phyloP scores from a whole-genome alignment of 2,888 invertebrate species.

The Calephelis perditalis region DNA sequence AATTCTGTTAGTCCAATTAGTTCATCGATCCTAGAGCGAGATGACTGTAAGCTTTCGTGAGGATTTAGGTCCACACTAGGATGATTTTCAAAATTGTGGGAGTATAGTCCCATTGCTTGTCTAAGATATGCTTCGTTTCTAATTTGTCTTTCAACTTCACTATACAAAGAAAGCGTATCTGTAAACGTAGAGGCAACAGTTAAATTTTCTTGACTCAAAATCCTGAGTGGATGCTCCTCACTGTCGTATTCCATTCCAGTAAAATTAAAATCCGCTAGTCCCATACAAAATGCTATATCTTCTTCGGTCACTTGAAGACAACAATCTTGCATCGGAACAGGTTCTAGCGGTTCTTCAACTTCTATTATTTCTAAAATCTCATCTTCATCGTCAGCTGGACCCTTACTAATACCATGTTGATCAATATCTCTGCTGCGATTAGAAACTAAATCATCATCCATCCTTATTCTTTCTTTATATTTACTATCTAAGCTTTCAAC shows the following conservation, averaged over 20 bases:
- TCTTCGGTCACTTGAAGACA: constrained; percentile 95
- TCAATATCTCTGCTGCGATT: constrained; percentile 76
- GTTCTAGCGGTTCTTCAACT: constrained; percentile 87
- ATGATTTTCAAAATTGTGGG: constrained; percentile 68
- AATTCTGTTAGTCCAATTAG: constrained; percentile 88
- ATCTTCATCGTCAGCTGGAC: constrained; percentile 75
- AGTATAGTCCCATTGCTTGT: constrained; percentile 75
- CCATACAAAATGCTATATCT: constrained; percentile 93
- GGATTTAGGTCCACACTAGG: constrained; percentile 56
- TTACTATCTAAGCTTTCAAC: constrained; percentile 89
- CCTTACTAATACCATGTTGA: constrained; percentile 67
- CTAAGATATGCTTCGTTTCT: constrained; percentile 79
- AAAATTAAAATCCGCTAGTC: constrained; percentile 81
- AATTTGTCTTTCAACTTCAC: constrained; percentile 82
- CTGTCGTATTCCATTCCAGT: constrained; percentile 84
- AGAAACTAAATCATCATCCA: constrained; percentile 75
- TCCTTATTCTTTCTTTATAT: constrained; percentile 83
- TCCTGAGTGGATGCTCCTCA: constrained; percentile 91
- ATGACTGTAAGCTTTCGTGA: constrained; percentile 66
- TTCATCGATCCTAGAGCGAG: constrained; percentile 84
- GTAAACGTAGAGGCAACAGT: constrained; percentile 94
- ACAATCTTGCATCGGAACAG: constrained; percentile 91
- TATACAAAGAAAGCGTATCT: constrained; percentile 82
- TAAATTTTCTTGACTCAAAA: constrained; percentile 93
- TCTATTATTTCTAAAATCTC: constrained; percentile 89